phyloP scores from a whole-genome alignment of 1,140 invertebrate species.

The Homalodisca vitripennis region DNA sequence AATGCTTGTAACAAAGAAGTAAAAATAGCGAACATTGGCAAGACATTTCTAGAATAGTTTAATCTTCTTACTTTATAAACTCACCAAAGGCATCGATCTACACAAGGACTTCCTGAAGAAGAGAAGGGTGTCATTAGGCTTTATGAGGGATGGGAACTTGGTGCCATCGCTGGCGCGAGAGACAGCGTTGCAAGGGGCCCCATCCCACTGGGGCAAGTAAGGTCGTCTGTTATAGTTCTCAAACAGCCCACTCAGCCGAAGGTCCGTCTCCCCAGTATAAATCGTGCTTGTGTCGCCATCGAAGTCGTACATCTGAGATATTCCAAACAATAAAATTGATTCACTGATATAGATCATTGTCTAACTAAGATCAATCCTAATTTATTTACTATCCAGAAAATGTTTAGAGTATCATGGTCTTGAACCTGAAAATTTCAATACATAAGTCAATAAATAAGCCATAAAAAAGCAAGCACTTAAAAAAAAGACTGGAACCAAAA shows the following conservation, averaged over 20 bases:
- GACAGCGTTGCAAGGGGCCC: conserved; percentile 70
- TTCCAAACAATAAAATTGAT: no score
- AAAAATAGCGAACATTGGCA: no score
- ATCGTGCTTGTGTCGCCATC: conserved; percentile 75
- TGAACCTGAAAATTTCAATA: no score
- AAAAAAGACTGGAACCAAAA: no score
- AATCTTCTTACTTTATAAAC: conserved; percentile 39
- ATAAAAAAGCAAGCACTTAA: no score
- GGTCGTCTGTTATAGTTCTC: conserved; percentile 72
- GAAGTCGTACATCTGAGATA: conserved; percentile 81
- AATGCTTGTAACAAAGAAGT: no score
- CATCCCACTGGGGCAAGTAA: conserved; percentile 73
- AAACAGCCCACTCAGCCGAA: conserved; percentile 63
- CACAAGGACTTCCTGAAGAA: conserved; percentile 85
- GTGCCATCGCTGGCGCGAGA: conserved; percentile 80
- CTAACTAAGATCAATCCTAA: no score
- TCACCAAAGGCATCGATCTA: conserved; percentile 68
- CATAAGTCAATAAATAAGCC: no score
- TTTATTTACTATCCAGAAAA: no score
- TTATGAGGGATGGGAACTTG: conserved; percentile 71
- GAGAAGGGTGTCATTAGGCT: conserved; percentile 63
- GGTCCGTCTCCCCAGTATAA: conserved; percentile 68
- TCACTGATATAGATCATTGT: no score
- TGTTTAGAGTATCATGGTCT: no score
- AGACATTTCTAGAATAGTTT: background rate